Conservation (phyloP, 92 coral and sea anemone genomes). For the Bergia sp. region DNA sequence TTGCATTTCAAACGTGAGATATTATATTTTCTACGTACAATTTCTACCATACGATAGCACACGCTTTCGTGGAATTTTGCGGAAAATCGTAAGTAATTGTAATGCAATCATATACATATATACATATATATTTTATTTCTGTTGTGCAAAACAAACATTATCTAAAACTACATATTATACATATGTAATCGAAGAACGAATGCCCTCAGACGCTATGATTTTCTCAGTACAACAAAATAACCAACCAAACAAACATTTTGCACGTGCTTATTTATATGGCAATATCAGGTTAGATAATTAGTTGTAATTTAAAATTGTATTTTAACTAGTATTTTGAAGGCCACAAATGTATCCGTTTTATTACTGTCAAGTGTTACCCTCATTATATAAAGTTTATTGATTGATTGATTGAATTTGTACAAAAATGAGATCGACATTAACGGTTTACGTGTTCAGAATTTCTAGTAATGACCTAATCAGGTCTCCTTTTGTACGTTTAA, state of each 20-base stretch:
- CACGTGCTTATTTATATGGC: slow-evolving; percentile 5
- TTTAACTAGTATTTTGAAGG: slow-evolving; percentile 2
- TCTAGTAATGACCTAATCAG: slow-evolving; percentile 4
- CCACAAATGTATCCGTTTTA: slow-evolving; percentile 4
- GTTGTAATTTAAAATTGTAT: slow-evolving; percentile 1
- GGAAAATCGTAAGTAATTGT: slow-evolving; percentile 12
- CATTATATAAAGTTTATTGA: slow-evolving; percentile 1
- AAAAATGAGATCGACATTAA: slow-evolving; percentile 2
- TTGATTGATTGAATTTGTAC: slow-evolving; percentile 2
- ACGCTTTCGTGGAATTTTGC: slow-evolving; percentile 23
- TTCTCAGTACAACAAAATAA: slow-evolving; percentile 2
- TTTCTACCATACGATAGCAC: slow-evolving; percentile 8
- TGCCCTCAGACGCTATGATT: slow-evolving; percentile 6
- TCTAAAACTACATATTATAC: slow-evolving; percentile 1
- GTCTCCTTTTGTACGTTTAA: slow-evolving; percentile 4
- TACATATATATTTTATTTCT: not conserved
- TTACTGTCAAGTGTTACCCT: not conserved
- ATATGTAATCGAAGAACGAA: slow-evolving; percentile 3
- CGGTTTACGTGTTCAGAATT: slow-evolving; percentile 5
- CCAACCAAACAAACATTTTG: slow-evolving; percentile 4
- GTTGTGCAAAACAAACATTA: slow-evolving; percentile 3
- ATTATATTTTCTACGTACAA: slow-evolving; percentile 11
- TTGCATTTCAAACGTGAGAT: slow-evolving; percentile 18
- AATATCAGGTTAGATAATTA: slow-evolving; percentile 1
- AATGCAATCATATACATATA: slow-evolving; percentile 5